A percentile compares a stretch with the other conserved stretches of the same genome.
phyloP scores from a whole-genome alignment of 1,140 invertebrate genomes.

The Zaprionus davidi region DNA sequence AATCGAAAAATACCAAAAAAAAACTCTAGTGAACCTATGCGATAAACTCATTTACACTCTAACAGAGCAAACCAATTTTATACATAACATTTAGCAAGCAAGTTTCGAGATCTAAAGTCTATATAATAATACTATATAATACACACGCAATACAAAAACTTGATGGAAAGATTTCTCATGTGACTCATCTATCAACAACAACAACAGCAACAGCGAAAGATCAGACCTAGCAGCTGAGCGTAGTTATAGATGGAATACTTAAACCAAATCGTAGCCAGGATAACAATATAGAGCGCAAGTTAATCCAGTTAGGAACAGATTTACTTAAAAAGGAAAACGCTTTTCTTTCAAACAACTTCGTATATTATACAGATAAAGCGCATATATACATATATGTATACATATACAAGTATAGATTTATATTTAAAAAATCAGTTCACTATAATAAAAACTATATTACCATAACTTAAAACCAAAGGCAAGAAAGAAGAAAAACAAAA shows the following conservation, averaged over 20 bases:
- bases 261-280: slow-evolving; percentile 59
- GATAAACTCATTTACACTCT: slow-evolving; percentile 78
- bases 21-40: slow-evolving; percentile 61
- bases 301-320: slow-evolving; percentile 40
- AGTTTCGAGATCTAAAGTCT: slow-evolving; percentile 54
- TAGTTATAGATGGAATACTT: slow-evolving; percentile 65
- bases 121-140: slow-evolving; percentile 38
- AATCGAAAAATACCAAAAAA: slow-evolving; percentile 27
- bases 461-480: slow-evolving; percentile 68
- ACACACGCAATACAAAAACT: slow-evolving; percentile 52
- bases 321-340: slow-evolving; percentile 51
- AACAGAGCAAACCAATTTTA: slow-evolving; percentile 63
- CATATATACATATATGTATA: slow-evolving; percentile 61
- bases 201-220: slow-evolving; percentile 42
- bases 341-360: slow-evolving; percentile 69
- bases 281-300: slow-evolving; percentile 34
- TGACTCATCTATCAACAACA: slow-evolving; percentile 58
- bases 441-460: slow-evolving; percentile 82
- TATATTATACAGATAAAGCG: slow-evolving; percentile 69
- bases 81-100: slow-evolving; percentile 51
- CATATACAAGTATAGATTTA: slow-evolving; percentile 67
- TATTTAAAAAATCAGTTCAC: slow-evolving; percentile 81
- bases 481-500: slow-evolving; percentile 25
- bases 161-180: slow-evolving; percentile 66
- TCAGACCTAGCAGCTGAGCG: slow-evolving; percentile 56